Conservation (phyloP, 2,113 vertebrate species). For the Eira barbara region DNA sequence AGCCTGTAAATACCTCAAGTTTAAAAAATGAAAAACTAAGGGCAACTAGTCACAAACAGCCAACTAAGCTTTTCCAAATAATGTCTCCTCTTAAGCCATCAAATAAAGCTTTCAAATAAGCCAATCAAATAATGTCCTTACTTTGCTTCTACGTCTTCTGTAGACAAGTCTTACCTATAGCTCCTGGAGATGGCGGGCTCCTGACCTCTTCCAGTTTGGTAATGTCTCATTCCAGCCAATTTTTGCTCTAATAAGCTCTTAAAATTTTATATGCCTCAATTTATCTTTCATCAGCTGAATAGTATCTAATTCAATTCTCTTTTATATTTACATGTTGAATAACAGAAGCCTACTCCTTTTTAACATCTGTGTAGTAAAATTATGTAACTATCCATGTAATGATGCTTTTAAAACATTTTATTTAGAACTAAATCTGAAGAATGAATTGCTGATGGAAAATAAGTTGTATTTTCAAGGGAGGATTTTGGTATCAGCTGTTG, state of each 20-base stretch:
- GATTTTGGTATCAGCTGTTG: neutral
- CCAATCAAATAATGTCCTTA: neutral
- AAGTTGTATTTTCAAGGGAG: neutral
- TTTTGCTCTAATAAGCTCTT: neutral
- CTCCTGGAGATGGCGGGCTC: neutral
- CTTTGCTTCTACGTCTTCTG: neutral
- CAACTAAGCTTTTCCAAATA: neutral
- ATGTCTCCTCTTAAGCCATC: neutral
- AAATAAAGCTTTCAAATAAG: neutral
- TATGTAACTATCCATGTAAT: neutral
- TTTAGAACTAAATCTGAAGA: neutral
- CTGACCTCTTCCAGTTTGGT: neutral
- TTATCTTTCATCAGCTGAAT: neutral
- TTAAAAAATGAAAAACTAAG: neutral
- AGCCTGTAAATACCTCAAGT: neutral
- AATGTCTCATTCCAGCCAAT: neutral
- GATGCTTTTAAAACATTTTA: neutral
- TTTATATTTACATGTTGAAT: neutral
- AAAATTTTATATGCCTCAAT: neutral
- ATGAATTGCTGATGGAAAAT: neutral
- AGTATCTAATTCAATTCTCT: neutral
- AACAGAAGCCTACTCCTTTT: neutral
- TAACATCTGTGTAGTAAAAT: neutral
- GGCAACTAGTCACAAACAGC: neutral
- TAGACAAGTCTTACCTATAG: neutral